phyloP scores from a whole-genome alignment of 2,113 vertebrate species.

The Equus quagga region DNA sequence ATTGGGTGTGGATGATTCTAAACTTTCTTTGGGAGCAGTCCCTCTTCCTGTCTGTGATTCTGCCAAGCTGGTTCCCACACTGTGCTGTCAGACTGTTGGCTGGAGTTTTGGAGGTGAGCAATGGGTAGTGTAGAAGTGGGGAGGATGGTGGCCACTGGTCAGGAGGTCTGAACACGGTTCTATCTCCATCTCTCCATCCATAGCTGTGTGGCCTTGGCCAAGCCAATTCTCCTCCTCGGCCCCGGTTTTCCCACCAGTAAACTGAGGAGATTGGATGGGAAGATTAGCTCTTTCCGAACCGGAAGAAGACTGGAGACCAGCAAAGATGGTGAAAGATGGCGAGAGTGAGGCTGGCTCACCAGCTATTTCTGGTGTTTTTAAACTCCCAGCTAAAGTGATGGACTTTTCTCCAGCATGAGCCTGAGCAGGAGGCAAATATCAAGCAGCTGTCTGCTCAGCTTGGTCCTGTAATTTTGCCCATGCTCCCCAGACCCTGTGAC shows the following conservation, averaged over 20 bases:
- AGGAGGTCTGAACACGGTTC: not conserved
- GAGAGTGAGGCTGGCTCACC: not conserved
- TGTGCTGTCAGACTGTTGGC: not conserved
- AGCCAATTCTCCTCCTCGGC: not conserved
- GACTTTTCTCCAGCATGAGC: not conserved
- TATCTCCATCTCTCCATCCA: not conserved
- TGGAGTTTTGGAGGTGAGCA: not conserved
- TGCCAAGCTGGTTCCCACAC: not conserved
- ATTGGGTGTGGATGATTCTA: not conserved
- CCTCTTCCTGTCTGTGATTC: not conserved
- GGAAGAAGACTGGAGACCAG: not conserved
- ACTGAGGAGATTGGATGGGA: not conserved
- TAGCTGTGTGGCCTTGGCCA: not conserved
- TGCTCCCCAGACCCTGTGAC: not conserved
- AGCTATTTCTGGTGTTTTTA: not conserved
- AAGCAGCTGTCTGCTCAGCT: not conserved
- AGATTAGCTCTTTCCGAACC: not conserved
- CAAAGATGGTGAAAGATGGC: not conserved
- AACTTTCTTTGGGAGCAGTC: not conserved
- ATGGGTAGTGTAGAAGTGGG: not conserved
- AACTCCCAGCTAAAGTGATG: not conserved
- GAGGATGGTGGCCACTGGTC: not conserved
- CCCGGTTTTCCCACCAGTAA: not conserved
- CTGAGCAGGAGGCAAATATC: not conserved
- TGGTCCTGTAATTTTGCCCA: not conserved